Evolutionary conservation across 2,113 vertebrate genomes (phyloP).

Genomic region (Ammodytes marinus): DNA sequence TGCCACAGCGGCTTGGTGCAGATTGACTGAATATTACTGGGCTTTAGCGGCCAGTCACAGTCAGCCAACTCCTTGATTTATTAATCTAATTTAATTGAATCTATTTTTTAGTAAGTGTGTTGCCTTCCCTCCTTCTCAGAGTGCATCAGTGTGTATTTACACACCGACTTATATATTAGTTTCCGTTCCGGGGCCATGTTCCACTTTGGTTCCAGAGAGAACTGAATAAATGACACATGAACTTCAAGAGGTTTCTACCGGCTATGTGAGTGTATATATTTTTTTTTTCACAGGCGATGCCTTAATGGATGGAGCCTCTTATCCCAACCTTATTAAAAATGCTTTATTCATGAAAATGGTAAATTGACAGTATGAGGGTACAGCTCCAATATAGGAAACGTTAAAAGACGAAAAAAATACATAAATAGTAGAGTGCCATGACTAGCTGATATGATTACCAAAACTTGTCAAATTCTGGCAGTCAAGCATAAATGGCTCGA

Average conservation of each 20-base stretch:
- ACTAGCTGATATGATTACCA: constrained; percentile 12
- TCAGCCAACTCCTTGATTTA: constrained; percentile 71
- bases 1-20: constrained; percentile 41
- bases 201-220: constrained; percentile 46
- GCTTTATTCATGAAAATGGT: constrained; percentile 50
- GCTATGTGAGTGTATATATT: constrained; percentile 2
- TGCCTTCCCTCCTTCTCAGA: constrained; percentile 17
- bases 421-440: not conserved
- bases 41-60: constrained; percentile 59
- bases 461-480: not conserved
- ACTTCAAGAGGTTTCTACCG: constrained; percentile 29
- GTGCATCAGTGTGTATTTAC: constrained; percentile 9
- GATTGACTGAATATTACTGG: constrained; percentile 39
- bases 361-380: not conserved
- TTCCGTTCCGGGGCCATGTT: constrained; percentile 34
- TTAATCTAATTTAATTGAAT: constrained; percentile 77
- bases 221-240: constrained; percentile 68
- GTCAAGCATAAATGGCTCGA: not conserved
- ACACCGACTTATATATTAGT: constrained; percentile 26
- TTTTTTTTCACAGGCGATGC: constrained; percentile 4
- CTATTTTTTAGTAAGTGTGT: constrained; percentile 73
- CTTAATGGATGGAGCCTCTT: constrained; percentile 60
- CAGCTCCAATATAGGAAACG: not conserved
- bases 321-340: constrained; percentile 66
- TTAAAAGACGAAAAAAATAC: not conserved